These are phyloP conservation scores for Psittacula cyanocephala DNA, from an alignment of 2,113 vertebrate species.

Conservation along the genomic window DNA sequence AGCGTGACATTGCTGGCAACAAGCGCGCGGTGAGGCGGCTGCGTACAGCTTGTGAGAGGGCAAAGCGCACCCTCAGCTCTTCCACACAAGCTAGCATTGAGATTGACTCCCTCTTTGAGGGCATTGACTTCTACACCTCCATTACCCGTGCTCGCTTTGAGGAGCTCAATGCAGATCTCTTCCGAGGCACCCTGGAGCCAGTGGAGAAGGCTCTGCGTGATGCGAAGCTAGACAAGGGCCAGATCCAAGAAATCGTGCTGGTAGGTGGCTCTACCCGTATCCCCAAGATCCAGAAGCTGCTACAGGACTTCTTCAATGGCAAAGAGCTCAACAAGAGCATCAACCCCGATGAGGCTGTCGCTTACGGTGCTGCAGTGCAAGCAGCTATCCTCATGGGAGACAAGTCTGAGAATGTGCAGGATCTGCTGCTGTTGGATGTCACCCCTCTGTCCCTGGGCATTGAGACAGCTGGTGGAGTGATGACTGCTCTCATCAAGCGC, in stretches of 20 bases:
- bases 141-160: conserved; percentile 96
- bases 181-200: conserved; percentile 81
- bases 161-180: conserved; percentile 88
- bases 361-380: conserved; percentile 80
- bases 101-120: conserved; percentile 91
- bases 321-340: conserved; percentile 86
- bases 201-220: conserved; percentile 85
- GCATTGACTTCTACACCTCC: conserved; percentile 96
- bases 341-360: conserved; percentile 84
- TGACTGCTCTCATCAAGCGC: conserved; percentile 83
- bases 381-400: conserved; percentile 84
- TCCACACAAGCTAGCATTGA: conserved; percentile 84
- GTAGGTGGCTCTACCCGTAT: conserved; percentile 85
- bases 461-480: conserved; percentile 82
- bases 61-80: conserved; percentile 83
- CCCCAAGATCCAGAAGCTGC: conserved; percentile 84
- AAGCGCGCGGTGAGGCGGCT: conserved; percentile 81
- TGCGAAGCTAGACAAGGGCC: conserved; percentile 82
- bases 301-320: conserved; percentile 85
- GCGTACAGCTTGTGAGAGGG: conserved; percentile 82
- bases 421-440: conserved; percentile 82
- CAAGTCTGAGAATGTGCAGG: conserved; percentile 83
- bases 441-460: conserved; percentile 82
- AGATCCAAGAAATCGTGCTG: conserved; percentile 82
- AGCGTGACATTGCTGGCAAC: conserved; percentile 80